phyloP scores from a whole-genome alignment of 1,140 invertebrate genomes.

The Neodiprion fabricii region DNA sequence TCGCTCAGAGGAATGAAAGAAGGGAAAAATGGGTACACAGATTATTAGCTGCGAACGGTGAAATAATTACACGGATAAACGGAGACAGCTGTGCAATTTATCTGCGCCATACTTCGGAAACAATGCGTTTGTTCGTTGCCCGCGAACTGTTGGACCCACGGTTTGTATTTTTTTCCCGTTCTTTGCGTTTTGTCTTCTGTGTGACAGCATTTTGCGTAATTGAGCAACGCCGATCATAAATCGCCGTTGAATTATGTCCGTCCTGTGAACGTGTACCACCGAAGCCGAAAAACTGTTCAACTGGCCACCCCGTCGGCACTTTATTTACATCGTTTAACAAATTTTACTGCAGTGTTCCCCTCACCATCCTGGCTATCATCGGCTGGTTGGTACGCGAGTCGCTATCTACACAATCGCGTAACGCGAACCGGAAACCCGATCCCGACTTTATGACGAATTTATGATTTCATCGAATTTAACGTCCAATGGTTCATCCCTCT shows the following conservation, averaged over 20 bases:
- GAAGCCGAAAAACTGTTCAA: too few relatives aligned
- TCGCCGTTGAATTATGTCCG: conserved; percentile 51
- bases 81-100: too few relatives aligned
- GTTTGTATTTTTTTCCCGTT: background rate
- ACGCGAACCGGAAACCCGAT: background rate
- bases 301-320: conserved; percentile 30
- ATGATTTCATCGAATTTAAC: conserved; percentile 40
- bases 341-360: conserved; percentile 41
- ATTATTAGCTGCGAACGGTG: too few relatives aligned
- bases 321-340: conserved; percentile 58
- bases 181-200: conserved; percentile 34
- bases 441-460: conserved; percentile 1
- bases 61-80: too few relatives aligned
- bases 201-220: conserved; percentile 56
- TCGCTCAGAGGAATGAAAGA: too few relatives aligned
- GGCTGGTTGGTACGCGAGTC: too few relatives aligned
- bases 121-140: too few relatives aligned
- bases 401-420: background rate
- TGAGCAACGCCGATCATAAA: conserved; percentile 51
- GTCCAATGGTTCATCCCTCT: background rate
- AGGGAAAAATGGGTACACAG: conserved; percentile 25
- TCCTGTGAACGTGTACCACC: conserved; percentile 33
- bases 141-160: too few relatives aligned
- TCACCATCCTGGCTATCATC: background rate
- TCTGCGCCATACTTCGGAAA: too few relatives aligned